Evolutionary conservation across 2,113 vertebrate genomes (phyloP), one percentile per base, ranked within the genome.

Genomic region (Nesoenas mayeri): DNA sequence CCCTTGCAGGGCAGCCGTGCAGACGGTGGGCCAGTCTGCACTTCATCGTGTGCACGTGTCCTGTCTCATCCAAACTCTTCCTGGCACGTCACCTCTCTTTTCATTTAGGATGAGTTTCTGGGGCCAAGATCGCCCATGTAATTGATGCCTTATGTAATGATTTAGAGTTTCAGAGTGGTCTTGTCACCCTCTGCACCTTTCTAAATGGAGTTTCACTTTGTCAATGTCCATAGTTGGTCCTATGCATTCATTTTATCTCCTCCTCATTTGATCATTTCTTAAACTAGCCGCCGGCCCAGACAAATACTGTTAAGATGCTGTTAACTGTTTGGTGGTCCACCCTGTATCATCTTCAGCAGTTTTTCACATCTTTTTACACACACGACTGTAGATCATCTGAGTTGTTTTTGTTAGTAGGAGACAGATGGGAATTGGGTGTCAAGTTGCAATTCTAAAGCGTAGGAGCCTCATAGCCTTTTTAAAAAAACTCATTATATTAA

Each of bases 371-470:
- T 81, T 56, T 82, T 97, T 92, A 85, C 38, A 77, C 75, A 66
- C 25, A 44, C 9, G 15, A 56, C 67, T 89, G 92, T 69, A 85
- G 73, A 96, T 94, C 94, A 93, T 84, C 91, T 83, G 31, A 36
- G 71, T 85, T 94, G 79, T 50, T 97, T 95, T 95, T 95, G 83
- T 94, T 94, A 97, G 95, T 85, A 96, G 66, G 75, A 95, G 96
- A 82, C 95, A 97, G 96, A 96, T 93, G 96, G 96, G 88, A 97
- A 92, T 69, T 93, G 93, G 95, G 92, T 93, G 96, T 95, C 88
- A 91, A 85, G 92, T 95, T 96, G 80, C 0, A 0, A 71, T 91
- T 88, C 77, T 95, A 83, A 86, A 85, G 95, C 60, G 58, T 91
- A 89, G 94, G 96, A 91, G 91, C 93, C 94, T 95, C 53, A 42